Conservation (phyloP, 1,140 invertebrate species). For the Cephus cinctus region DNA sequence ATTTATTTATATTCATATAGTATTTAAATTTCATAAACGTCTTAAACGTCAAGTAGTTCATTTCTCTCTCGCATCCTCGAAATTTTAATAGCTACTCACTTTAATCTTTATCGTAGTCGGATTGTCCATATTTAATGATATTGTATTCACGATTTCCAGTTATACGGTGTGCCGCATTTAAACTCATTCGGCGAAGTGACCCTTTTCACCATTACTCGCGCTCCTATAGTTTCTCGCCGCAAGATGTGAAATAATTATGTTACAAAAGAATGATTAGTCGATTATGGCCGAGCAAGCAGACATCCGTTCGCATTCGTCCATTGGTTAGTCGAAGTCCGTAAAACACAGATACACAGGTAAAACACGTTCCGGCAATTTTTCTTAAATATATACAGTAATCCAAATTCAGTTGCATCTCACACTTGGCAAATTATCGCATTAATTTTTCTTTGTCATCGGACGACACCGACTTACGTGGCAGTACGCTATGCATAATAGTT, state of each 20-base stretch:
- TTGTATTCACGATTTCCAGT: too few species aligned
- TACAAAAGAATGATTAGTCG: too few species aligned
- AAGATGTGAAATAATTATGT: too few species aligned
- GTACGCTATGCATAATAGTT: conserved; percentile 28
- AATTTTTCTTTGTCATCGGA: not conserved
- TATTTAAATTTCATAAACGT: conserved; percentile 31
- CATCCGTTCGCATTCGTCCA: too few species aligned
- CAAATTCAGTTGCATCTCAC: too few species aligned
- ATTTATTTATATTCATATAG: conserved; percentile 24
- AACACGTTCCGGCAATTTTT: conserved; percentile 3
- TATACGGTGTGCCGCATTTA: too few species aligned
- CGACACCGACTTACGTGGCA: conserved; percentile 22
- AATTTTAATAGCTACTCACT: conserved; percentile 22
- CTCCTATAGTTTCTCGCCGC: too few species aligned
- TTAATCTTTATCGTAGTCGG: conserved; percentile 32
- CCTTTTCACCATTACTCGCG: too few species aligned
- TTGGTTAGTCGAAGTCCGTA: not conserved
- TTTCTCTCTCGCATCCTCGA: conserved; percentile 15
- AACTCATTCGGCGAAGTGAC: conserved; percentile 16
- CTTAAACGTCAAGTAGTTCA: conserved; percentile 8
- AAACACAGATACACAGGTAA: conserved; percentile 19
- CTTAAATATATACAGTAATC: too few species aligned
- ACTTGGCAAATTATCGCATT: not conserved
- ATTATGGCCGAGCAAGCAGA: too few species aligned
- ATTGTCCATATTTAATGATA: conserved; percentile 45